phyloP scores from a whole-genome alignment of 2,113 vertebrate species.

The Tragelaphus imberbis region DNA sequence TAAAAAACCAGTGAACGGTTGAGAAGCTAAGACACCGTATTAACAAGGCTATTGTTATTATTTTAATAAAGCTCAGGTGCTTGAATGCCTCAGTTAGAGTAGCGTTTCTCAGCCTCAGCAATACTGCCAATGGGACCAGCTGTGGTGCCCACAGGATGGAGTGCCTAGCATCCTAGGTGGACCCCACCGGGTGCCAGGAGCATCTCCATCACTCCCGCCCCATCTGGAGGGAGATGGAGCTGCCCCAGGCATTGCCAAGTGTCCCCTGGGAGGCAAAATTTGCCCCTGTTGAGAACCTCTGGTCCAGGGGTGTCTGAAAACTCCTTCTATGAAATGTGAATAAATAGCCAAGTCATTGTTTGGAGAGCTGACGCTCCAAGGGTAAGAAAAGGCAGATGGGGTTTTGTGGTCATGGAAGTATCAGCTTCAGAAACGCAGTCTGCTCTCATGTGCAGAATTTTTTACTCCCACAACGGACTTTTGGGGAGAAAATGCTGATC shows the following conservation, averaged over 20 bases:
- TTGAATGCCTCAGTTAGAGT: background rate
- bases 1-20: background rate
- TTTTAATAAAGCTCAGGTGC: background rate
- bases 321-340: background rate
- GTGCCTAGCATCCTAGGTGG: rapidly evolving
- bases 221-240: background rate
- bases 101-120: background rate
- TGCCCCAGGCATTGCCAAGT: background rate
- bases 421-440: constrained; percentile 36
- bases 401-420: background rate
- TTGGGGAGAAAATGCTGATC: constrained; percentile 32
- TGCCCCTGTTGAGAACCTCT: background rate
- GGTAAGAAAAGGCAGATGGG: background rate
- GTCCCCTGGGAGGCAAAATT: background rate
- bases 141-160: rapidly evolving
- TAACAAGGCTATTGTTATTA: background rate
- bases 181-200: too few species aligned
- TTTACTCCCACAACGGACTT: constrained; percentile 56
- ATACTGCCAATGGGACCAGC: background rate
- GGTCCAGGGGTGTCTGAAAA: background rate
- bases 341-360: background rate
- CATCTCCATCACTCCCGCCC: background rate
- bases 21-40: background rate
- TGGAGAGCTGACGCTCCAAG: background rate
- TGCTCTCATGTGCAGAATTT: constrained; percentile 54